Conservation (phyloP, 2,888 invertebrate species). For the Escarpia spicata region DNA sequence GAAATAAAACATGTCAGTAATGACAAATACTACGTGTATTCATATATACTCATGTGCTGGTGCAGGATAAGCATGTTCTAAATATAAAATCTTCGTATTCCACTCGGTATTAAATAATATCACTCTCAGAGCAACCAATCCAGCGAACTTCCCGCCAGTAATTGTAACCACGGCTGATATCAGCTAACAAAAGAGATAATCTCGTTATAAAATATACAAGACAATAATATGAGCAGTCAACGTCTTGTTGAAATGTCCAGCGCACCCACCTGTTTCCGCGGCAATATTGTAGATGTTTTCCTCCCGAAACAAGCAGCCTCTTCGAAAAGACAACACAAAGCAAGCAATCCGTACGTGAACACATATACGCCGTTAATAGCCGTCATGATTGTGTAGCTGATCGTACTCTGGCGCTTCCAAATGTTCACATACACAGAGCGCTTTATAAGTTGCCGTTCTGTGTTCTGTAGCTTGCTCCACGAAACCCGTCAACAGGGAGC, state of each 20-base stretch:
- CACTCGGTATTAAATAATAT: too few species aligned
- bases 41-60: too few species aligned
- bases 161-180: too few species aligned
- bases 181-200: too few species aligned
- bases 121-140: too few species aligned
- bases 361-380: not conserved
- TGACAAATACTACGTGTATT: too few species aligned
- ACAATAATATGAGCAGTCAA: not conserved
- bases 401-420: not conserved
- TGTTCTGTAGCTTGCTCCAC: not conserved
- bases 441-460: not conserved
- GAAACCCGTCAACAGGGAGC: not conserved
- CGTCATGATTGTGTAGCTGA: not conserved
- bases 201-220: not conserved
- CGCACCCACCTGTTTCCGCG: not conserved
- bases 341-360: not conserved
- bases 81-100: too few species aligned
- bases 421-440: not conserved
- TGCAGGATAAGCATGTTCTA: too few species aligned
- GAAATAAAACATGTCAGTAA: too few species aligned
- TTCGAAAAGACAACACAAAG: not conserved
- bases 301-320: not conserved
- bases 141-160: too few species aligned
- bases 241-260: not conserved
- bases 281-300: not conserved